Evolutionary conservation across 2,797 vertebrate species (phyloP).

Genomic region (Dendrocincla tyrannina): DNA sequence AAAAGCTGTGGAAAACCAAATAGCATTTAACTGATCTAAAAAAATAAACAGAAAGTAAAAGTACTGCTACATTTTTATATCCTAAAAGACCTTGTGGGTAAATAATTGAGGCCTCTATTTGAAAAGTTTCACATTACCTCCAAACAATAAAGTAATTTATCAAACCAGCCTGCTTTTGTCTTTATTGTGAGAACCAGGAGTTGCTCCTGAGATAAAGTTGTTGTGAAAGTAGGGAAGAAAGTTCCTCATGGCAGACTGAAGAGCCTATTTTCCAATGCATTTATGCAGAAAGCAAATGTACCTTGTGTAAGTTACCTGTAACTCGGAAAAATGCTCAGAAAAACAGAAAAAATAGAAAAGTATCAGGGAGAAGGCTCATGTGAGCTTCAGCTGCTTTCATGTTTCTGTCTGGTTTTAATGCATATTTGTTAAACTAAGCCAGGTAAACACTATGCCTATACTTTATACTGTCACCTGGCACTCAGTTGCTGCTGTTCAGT

Average conservation of each 20-base stretch:
- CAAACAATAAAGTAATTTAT: slow-evolving; percentile 63
- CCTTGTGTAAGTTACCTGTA: background rate
- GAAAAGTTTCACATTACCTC: slow-evolving; percentile 20
- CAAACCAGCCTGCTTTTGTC: slow-evolving; percentile 18
- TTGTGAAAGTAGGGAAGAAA: background rate
- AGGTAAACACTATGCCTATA: background rate
- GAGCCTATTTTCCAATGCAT: background rate
- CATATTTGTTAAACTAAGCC: background rate
- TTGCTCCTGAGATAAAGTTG: background rate
- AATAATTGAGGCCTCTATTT: slow-evolving; percentile 4
- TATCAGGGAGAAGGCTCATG: background rate
- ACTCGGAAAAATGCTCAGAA: background rate
- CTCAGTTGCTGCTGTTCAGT: background rate
- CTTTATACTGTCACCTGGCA: background rate
- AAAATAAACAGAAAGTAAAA: background rate
- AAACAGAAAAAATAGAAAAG: background rate
- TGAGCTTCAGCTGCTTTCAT: background rate
- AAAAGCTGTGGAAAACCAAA: slow-evolving; percentile 55
- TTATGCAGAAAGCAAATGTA: background rate
- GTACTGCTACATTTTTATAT: background rate
- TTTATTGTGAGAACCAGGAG: background rate
- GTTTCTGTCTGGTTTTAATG: background rate
- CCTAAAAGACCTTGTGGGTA: background rate
- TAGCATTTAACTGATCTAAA: background rate
- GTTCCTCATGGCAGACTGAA: rapidly evolving